Base-by-base conservation (phyloP, 2,113 vertebrate species). In the Loxodonta africana region DNA sequence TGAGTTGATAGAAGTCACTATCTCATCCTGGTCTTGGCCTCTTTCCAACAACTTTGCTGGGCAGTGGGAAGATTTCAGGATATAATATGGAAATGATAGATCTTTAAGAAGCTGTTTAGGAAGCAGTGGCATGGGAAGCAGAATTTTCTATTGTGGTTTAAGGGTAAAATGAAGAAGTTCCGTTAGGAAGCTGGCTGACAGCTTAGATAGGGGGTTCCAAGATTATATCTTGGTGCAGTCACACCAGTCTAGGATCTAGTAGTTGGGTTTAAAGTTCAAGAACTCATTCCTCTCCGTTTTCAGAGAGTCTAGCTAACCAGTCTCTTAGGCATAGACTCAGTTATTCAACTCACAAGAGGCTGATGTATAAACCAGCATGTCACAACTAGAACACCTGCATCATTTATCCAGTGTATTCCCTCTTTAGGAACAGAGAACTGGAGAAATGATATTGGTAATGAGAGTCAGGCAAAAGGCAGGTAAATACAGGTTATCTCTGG, bases 381-480 rank as follows among this genome's bases (percentile, higher is more conserved):
- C 69, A 9, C 67, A 86, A 62, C 7, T 44, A 92, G 26, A 83
- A 53, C 25, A 18, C 25, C n/a, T 53, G 18, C n/a, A 41, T 57
- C 33, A n/a, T 62, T 46, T 77, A 57, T 48, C 77, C 37, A 76
- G 17, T 57, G 41, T 48, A 51, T 53, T 92, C 60, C 41, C 23
- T 91, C 57, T 17, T 60, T 77, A 10, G 44, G 33, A 30, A 46
- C 48, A 78, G 78, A 74, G 81, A 90, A 71, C 30, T 48, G 53
- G 8, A 41, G 12, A 87, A 67, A 46, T 80, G 67, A 62, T 76
- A 85, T 41, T n/a, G 48, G 73, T 44, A 44, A 37, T 86, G 87
- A 80, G 69, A 90, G 60, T 91, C 46, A 88, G 44, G 65, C 63
- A 21, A 94, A 89, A 96, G 46, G 41, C 91, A 73, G 44, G 67